Evolutionary conservation across 1,140 invertebrate species (phyloP).

Genomic region (Gryon sp.): DNA sequence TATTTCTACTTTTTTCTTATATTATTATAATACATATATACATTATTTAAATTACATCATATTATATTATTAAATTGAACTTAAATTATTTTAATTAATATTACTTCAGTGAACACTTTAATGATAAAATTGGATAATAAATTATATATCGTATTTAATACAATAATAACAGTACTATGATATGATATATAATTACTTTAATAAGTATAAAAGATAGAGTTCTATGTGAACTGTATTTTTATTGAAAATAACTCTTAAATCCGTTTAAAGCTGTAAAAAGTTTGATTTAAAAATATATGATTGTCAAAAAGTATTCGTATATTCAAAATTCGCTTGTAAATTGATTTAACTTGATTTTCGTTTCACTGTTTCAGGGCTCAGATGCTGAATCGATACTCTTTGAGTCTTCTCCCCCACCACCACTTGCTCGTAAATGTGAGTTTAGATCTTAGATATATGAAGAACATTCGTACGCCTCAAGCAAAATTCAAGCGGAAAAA

Average conservation of each 20-base stretch:
- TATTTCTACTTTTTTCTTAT: background rate
- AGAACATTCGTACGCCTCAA: conserved; percentile 15
- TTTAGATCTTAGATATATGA: conserved; percentile 56
- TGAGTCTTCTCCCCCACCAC: conserved; percentile 83
- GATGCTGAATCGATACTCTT: conserved; percentile 88
- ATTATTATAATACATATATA: background rate
- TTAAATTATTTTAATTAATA: too few species aligned
- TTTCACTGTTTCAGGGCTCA: conserved; percentile 81
- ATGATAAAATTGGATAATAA: too few species aligned
- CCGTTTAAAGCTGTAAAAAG: too few species aligned
- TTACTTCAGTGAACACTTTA: too few species aligned
- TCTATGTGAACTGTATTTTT: too few species aligned
- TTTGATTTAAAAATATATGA: too few species aligned
- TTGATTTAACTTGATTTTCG: conserved; percentile 44
- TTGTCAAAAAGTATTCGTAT: too few species aligned
- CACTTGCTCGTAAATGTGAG: conserved; percentile 82
- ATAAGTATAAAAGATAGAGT: too few species aligned
- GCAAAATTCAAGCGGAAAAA: conserved; percentile 28
- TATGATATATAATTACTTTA: too few species aligned
- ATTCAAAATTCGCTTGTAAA: conserved; percentile 25
- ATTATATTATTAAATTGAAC: too few species aligned
- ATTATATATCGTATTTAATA: background rate
- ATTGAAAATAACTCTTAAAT: too few species aligned
- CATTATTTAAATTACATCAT: background rate
- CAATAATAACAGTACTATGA: too few species aligned